These are phyloP conservation scores for Xylophagus ater DNA, from an alignment of 2,888 invertebrate genomes.

Conservation along the genomic window DNA sequence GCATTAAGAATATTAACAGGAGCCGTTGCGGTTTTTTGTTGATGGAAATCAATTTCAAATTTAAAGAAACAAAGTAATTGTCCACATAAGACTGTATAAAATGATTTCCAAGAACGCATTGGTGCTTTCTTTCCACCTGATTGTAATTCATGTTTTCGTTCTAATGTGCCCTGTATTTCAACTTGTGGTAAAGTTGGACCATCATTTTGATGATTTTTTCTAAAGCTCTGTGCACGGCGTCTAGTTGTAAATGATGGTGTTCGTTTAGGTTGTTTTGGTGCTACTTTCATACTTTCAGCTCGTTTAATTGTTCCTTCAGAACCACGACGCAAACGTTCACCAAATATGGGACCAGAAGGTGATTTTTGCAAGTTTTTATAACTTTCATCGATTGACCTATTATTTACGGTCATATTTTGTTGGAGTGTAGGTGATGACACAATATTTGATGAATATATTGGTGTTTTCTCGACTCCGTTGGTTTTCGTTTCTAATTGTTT, in stretches of 20 bases:
- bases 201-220: conserved; percentile 54
- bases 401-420: conserved; percentile 29
- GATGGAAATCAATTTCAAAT: conserved; percentile 81
- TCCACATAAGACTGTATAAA: conserved; percentile 91
- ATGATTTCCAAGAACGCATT: conserved; percentile 89
- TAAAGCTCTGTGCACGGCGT: conserved; percentile 76
- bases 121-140: conserved; percentile 90
- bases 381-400: conserved; percentile 21
- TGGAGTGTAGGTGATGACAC: conserved; percentile 27
- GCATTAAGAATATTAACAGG: conserved; percentile 72
- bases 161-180: conserved; percentile 81
- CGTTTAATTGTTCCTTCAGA: conserved; percentile 56
- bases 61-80: conserved; percentile 97
- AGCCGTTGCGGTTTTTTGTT: conserved; percentile 78
- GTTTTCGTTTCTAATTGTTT: conserved; percentile 43
- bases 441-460: conserved; percentile 36
- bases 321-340: conserved; percentile 53
- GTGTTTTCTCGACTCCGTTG: conserved; percentile 39
- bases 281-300: conserved; percentile 81
- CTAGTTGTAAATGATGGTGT: conserved; percentile 94
- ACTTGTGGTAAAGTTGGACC: conserved; percentile 67
- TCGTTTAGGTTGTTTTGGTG: conserved; percentile 72
- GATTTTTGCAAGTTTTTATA: conserved; percentile 44
- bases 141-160: conserved; percentile 89
- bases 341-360: conserved; percentile 48